A percentile compares a stretch with the other conserved stretches of the same genome.
Conservation (phyloP, 2,797 vertebrate species). For the Malacoctenus gilli region DNA sequence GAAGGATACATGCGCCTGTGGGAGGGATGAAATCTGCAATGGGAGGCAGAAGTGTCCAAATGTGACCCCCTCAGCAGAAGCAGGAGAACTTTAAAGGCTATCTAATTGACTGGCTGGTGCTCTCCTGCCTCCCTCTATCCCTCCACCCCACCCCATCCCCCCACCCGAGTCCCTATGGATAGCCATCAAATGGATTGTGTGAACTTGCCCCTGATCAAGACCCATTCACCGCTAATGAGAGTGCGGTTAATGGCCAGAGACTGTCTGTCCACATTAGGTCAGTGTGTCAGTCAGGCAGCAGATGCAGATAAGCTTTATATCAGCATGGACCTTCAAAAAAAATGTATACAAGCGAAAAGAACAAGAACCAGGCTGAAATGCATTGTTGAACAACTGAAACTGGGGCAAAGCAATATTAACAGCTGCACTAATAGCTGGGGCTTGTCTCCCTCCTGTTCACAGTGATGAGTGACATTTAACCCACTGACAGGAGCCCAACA, state of each 20-base stretch:
- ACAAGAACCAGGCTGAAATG: neutral
- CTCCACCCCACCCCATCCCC: no score
- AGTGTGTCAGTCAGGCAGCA: slow-evolving; percentile 43
- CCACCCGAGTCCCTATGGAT: slow-evolving; percentile 75
- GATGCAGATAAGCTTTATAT: slow-evolving; percentile 9
- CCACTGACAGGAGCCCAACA: neutral
- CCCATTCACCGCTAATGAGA: slow-evolving; percentile 78
- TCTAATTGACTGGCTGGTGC: slow-evolving; percentile 80
- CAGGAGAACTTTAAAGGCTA: slow-evolving; percentile 72
- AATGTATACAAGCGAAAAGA: neutral
- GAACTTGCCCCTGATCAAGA: slow-evolving; percentile 77
- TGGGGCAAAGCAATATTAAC: neutral
- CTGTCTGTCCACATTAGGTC: slow-evolving; percentile 44
- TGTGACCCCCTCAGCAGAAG: slow-evolving; percentile 81
- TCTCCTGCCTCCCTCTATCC: slow-evolving; percentile 55
- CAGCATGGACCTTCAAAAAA: slow-evolving; percentile 14
- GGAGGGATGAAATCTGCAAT: slow-evolving; percentile 74
- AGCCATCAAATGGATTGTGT: slow-evolving; percentile 74
- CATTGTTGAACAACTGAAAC: slow-evolving; percentile 1
- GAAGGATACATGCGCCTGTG: slow-evolving; percentile 71
- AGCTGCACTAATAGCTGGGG: neutral
- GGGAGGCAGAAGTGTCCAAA: slow-evolving; percentile 81
- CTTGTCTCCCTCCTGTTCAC: slow-evolving; percentile 6
- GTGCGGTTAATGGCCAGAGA: slow-evolving; percentile 75
- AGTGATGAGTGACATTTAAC: neutral